Evolutionary conservation across 2,797 vertebrate species (phyloP).

Genomic region (Sphenopsis melanotis): DNA sequence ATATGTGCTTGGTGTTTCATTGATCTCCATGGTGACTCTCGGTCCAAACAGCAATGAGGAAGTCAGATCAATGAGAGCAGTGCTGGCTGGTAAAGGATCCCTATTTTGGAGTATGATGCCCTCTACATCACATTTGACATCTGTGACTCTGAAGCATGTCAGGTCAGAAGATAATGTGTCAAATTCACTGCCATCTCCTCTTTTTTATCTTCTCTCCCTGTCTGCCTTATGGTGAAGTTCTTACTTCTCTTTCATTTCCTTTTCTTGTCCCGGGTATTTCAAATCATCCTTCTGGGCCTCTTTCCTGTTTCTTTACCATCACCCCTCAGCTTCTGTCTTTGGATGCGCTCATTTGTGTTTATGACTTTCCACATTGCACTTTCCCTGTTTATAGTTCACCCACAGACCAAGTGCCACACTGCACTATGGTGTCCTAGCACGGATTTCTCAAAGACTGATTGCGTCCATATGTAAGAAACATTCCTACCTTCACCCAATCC

Average conservation of each 20-base stretch:
- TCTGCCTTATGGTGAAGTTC: not conserved
- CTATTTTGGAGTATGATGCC: not conserved
- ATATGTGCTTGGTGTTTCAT: accelerated
- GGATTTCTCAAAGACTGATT: not conserved
- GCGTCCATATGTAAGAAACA: not conserved
- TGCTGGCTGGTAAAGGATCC: not conserved
- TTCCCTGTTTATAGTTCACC: not conserved
- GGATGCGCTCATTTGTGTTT: not conserved
- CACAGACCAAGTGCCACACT: not conserved
- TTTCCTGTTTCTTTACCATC: not conserved
- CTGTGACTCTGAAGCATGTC: not conserved
- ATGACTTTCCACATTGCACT: not conserved
- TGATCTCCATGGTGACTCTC: not conserved
- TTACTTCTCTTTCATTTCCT: not conserved
- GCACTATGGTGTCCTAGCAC: not conserved
- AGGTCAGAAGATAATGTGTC: not conserved
- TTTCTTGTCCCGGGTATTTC: not conserved
- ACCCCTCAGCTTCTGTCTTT: not conserved
- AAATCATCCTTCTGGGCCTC: not conserved
- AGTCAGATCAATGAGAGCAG: not conserved
- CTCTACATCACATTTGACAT: not conserved
- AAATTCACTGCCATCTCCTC: not conserved
- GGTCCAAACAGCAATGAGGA: not conserved
- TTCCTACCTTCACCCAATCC: not conserved
- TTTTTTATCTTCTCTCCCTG: not conserved